These are phyloP conservation scores for Coecobrya sp. DNA, from an alignment of 2,888 invertebrate genomes.

Conservation along the genomic window DNA sequence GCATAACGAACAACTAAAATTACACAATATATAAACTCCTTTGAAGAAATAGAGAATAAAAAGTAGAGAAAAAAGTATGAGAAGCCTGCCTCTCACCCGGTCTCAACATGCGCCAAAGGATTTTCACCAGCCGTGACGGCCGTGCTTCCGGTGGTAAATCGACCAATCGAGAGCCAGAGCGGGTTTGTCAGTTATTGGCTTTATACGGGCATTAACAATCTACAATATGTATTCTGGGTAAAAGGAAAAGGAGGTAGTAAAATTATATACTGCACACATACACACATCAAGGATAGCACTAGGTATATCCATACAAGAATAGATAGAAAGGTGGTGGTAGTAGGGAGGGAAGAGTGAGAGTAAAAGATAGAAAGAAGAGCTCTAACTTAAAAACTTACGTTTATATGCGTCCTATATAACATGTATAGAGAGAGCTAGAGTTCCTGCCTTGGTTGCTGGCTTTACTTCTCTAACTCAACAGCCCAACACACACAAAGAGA, in stretches of 20 bases:
- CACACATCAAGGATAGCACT: constrained; percentile 15
- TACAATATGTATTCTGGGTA: background rate
- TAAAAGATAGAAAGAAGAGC: constrained; percentile 25
- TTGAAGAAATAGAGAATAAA: constrained; percentile 49
- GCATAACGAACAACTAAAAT: constrained; percentile 72
- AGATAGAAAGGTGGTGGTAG: background rate
- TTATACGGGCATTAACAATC: constrained; percentile 71
- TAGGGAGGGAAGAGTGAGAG: constrained; percentile 50
- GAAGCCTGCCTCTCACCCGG: constrained; percentile 81
- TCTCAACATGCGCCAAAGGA: constrained; percentile 85
- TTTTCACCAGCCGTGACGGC: constrained; percentile 85
- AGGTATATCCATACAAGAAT: background rate
- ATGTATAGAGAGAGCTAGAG: background rate
- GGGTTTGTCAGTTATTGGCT: constrained; percentile 83
- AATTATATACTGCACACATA: constrained; percentile 41
- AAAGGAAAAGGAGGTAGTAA: constrained; percentile 34
- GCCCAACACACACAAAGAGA: constrained; percentile 10
- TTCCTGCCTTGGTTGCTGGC: background rate
- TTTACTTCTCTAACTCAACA: background rate
- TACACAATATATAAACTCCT: constrained; percentile 66
- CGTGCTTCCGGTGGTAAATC: constrained; percentile 85
- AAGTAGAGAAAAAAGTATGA: constrained; percentile 33
- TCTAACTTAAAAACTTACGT: background rate
- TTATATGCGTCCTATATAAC: background rate
- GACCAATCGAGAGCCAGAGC: constrained; percentile 85